Percentiles rank a stretch among this genome's conserved stretches.
phyloP scores from a whole-genome alignment of 1,140 invertebrate genomes.

The Parapsyche elsis region DNA sequence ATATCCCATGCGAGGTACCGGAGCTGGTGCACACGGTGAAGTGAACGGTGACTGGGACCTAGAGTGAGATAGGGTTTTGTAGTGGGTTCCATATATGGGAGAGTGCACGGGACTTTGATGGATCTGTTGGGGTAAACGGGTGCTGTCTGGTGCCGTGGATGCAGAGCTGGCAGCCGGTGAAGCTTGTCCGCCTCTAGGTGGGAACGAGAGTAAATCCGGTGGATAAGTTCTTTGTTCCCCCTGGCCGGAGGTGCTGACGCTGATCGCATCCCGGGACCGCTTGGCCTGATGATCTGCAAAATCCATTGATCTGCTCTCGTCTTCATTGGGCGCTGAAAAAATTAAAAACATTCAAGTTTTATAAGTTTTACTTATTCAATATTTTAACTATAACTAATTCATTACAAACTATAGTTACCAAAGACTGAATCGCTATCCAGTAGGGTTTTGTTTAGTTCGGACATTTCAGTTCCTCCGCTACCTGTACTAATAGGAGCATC shows the following conservation, averaged over 20 bases:
- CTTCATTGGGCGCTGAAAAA: slow-evolving; percentile 69
- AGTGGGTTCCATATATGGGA: slow-evolving; percentile 69
- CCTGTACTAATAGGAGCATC: slow-evolving; percentile 76
- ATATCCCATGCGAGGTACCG: slow-evolving; percentile 79
- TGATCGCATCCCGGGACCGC: slow-evolving; percentile 65
- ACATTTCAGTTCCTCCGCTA: slow-evolving; percentile 78
- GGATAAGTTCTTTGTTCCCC: slow-evolving; percentile 71
- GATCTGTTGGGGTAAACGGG: slow-evolving; percentile 64
- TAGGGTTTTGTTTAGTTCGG: slow-evolving; percentile 80
- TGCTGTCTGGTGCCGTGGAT: slow-evolving; percentile 80
- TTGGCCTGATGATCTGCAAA: slow-evolving; percentile 64
- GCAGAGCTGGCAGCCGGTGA: slow-evolving; percentile 79
- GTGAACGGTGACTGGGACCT: slow-evolving; percentile 79
- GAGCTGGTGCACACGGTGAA: slow-evolving; percentile 67
- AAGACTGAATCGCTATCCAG: slow-evolving; percentile 78
- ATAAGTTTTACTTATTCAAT: neutral
- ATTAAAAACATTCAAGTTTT: neutral
- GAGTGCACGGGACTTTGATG: slow-evolving; percentile 68
- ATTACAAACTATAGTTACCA: slow-evolving; percentile 67
- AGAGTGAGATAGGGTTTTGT: slow-evolving; percentile 78
- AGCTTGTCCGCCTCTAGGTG: slow-evolving; percentile 72
- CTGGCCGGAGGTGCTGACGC: slow-evolving; percentile 65
- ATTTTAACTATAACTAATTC: neutral
- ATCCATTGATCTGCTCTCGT: slow-evolving; percentile 73
- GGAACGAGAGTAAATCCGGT: slow-evolving; percentile 85